Conservation (phyloP, 2,797 vertebrate genomes). For the Pelobates cultripes region DNA sequence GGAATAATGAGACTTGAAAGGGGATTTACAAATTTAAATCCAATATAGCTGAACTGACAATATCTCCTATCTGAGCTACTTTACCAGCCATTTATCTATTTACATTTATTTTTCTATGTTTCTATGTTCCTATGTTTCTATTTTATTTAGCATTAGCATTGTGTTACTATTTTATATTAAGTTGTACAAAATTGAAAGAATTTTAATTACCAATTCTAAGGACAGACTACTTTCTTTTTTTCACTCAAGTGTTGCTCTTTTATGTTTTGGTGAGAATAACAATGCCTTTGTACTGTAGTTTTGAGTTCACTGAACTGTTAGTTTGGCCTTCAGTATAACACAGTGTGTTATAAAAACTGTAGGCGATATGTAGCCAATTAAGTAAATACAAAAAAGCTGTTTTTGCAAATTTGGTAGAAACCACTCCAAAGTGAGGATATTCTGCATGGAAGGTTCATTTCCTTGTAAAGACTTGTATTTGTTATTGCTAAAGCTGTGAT, state of each 20-base stretch:
- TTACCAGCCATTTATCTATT: too few relatives aligned
- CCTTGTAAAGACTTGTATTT: background rate
- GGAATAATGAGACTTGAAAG: too few relatives aligned
- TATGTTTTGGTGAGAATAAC: background rate
- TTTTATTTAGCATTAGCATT: too few relatives aligned
- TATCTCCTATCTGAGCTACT: too few relatives aligned
- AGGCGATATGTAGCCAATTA: background rate
- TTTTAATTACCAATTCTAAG: background rate
- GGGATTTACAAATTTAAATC: too few relatives aligned
- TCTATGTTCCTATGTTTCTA: too few relatives aligned
- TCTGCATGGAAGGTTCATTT: slow-evolving; percentile 21
- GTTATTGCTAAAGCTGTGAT: background rate
- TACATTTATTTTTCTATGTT: too few relatives aligned
- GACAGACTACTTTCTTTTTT: too few relatives aligned
- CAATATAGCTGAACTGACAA: too few relatives aligned
- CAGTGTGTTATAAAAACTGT: slow-evolving; percentile 42
- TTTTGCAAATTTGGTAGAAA: slow-evolving; percentile 23
- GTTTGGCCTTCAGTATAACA: slow-evolving; percentile 24
- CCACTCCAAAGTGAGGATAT: background rate
- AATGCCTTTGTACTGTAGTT: background rate
- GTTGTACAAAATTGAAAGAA: background rate
- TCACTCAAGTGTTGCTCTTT: background rate
- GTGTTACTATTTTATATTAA: too few relatives aligned
- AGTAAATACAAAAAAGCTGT: slow-evolving; percentile 1
- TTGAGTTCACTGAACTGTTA: slow-evolving; percentile 21